A percentile compares a stretch with the other conserved stretches of the same genome.
These are phyloP conservation scores for Himalopsyche japonica DNA, from an alignment of 2,888 invertebrate genomes.

Conservation along the genomic window DNA sequence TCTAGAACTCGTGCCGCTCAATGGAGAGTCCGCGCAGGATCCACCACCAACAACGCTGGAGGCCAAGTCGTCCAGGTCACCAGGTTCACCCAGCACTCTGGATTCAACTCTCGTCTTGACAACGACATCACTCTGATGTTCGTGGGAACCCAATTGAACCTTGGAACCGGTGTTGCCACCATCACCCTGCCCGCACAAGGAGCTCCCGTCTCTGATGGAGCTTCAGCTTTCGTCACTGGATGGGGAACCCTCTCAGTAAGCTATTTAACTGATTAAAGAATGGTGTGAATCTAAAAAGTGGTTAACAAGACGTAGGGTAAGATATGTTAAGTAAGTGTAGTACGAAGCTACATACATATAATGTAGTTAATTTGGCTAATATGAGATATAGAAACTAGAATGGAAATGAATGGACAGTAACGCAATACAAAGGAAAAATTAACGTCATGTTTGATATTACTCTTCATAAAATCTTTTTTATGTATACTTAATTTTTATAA, in stretches of 20 bases:
- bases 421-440: too few relatives aligned
- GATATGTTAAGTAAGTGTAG: background rate
- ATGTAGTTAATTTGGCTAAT: too few relatives aligned
- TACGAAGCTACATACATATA: too few relatives aligned
- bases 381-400: too few relatives aligned
- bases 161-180: conserved; percentile 45
- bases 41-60: conserved; percentile 48
- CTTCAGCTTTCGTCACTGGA: conserved; percentile 53
- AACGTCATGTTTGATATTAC: too few relatives aligned
- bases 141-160: conserved; percentile 46
- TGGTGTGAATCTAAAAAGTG: background rate
- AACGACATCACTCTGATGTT: conserved; percentile 53
- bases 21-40: conserved; percentile 31
- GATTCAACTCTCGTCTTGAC: conserved; percentile 46
- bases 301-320: background rate
- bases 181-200: conserved; percentile 46
- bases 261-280: background rate
- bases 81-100: conserved; percentile 46
- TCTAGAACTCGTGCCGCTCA: conserved; percentile 18
- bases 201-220: conserved; percentile 46
- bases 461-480: too few relatives aligned
- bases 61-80: conserved; percentile 49
- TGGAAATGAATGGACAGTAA: too few relatives aligned
- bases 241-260: conserved; percentile 50
- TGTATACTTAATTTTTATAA: too few relatives aligned